Conservation (phyloP, 2,888 invertebrate species). For the Mactromeris polynyma region DNA sequence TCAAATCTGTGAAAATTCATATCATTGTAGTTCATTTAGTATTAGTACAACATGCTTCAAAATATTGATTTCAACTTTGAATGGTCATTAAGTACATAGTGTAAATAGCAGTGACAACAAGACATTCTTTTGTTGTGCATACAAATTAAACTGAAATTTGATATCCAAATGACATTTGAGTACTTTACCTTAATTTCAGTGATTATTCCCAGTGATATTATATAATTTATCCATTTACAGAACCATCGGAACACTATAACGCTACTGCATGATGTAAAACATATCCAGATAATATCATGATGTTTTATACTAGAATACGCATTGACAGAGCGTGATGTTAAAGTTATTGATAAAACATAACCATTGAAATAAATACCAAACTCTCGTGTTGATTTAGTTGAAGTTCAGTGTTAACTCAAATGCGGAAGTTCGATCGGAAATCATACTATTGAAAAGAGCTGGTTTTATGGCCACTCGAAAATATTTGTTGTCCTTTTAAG, state of each 20-base stretch:
- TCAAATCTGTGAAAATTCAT: neutral
- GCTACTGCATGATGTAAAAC: neutral
- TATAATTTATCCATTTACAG: too few species aligned
- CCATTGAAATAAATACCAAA: neutral
- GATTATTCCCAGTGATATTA: too few species aligned
- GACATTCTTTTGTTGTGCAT: too few species aligned
- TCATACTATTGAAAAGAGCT: neutral
- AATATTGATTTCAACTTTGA: neutral
- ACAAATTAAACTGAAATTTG: too few species aligned
- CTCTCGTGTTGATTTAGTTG: neutral
- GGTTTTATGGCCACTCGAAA: neutral
- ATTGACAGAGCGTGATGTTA: neutral
- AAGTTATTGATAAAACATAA: too few species aligned
- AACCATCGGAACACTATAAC: neutral
- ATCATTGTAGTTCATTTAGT: neutral
- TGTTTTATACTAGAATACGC: too few species aligned
- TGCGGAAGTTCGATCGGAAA: neutral
- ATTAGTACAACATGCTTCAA: neutral
- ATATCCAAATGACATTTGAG: too few species aligned
- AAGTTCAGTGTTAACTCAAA: neutral
- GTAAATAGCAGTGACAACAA: neutral
- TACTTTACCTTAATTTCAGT: too few species aligned
- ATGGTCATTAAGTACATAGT: neutral
- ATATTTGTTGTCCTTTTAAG: too few species aligned
- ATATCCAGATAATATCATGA: neutral